These are phyloP conservation scores for Girardia tigrina DNA, from an alignment of 2,888 invertebrate genomes.

Conservation along the genomic window DNA sequence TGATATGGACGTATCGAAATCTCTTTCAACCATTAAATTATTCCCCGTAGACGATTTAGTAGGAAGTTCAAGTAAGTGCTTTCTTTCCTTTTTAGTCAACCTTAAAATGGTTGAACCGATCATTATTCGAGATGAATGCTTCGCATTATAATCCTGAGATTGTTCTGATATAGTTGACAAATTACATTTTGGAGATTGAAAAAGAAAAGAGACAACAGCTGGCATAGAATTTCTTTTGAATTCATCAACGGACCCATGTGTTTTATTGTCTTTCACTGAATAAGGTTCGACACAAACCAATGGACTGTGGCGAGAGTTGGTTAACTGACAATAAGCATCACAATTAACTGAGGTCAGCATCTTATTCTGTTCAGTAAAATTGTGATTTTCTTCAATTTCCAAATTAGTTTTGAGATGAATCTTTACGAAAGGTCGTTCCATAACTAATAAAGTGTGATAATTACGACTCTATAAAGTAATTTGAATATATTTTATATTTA, in stretches of 20 bases:
- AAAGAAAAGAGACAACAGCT: neutral
- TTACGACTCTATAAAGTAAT: neutral
- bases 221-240: neutral
- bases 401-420: neutral
- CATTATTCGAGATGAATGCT: neutral
- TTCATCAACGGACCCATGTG: neutral
- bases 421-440: neutral
- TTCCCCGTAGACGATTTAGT: neutral
- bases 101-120: neutral
- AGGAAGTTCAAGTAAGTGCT: neutral
- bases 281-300: neutral
- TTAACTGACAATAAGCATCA: neutral
- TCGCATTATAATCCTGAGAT: neutral
- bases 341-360: neutral
- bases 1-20: neutral
- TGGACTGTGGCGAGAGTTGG: neutral
- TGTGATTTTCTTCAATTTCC: neutral
- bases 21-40: conserved; percentile 13
- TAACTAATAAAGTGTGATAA: neutral
- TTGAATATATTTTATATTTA: neutral
- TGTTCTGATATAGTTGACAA: neutral
- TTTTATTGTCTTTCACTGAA: neutral
- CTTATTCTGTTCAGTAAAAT: neutral
- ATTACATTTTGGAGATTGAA: conserved; percentile 12
- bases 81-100: neutral